A percentile compares a stretch with the other conserved stretches of the same genome.
Evolutionary conservation across 2,113 vertebrate species (phyloP).

Genomic region (Cygnus buccinator): DNA sequence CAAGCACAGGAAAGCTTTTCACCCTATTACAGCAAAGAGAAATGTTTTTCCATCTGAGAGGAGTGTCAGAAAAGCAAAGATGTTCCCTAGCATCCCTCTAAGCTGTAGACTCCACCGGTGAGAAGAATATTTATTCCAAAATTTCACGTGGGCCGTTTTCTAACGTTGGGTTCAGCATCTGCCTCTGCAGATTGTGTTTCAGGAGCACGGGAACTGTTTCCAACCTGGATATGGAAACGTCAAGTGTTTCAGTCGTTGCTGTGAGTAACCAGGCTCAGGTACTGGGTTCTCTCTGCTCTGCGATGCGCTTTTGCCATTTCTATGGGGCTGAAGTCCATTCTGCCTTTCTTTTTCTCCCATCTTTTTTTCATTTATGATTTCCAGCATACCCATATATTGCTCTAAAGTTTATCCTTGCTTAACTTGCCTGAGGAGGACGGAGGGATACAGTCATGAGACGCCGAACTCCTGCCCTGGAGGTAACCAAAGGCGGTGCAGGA

Average conservation of each 20-base stretch:
- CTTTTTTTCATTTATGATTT: background rate
- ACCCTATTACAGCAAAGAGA: background rate
- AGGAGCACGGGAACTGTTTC: background rate
- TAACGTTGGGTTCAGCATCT: accelerated
- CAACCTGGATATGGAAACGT: background rate
- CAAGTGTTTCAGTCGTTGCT: background rate
- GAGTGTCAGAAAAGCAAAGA: conserved; percentile 31
- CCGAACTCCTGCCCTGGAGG: background rate
- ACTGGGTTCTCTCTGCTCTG: background rate
- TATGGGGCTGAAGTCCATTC: background rate
- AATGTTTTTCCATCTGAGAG: conserved; percentile 1
- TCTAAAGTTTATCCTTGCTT: background rate
- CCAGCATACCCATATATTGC: background rate
- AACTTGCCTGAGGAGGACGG: background rate
- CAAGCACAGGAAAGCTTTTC: background rate
- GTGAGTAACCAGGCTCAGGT: background rate
- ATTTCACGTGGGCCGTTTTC: background rate
- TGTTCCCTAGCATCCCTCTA: background rate
- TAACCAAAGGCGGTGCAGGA: background rate
- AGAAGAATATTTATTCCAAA: background rate
- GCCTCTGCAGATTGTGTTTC: background rate
- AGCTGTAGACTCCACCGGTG: background rate
- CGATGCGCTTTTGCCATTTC: background rate
- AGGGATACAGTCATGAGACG: background rate
- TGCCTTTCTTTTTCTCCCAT: background rate